Percentiles rank a stretch among this genome's conserved stretches.
These are phyloP conservation scores for Phyllostomus hastatus DNA, from an alignment of 2,113 vertebrate genomes.

Conservation along the genomic window DNA sequence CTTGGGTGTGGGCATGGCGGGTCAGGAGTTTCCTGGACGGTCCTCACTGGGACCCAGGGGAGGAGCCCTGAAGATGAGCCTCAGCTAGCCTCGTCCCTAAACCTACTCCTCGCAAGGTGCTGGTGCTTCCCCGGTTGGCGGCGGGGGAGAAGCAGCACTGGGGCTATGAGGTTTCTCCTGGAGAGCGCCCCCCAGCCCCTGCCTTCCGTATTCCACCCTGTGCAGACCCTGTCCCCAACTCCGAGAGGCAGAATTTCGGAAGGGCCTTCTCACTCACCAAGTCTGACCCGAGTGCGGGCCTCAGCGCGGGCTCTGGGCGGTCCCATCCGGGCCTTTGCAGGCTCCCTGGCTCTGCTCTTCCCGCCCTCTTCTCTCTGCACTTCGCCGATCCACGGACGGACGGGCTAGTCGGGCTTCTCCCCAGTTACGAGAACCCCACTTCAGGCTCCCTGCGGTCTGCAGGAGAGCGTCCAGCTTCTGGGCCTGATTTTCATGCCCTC, in stretches of 20 bases:
- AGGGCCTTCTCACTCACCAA: not conserved
- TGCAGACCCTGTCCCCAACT: accelerated
- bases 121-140: not conserved
- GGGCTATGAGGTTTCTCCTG: not conserved
- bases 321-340: accelerated
- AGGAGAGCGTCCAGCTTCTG: not conserved
- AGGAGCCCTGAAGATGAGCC: not conserved
- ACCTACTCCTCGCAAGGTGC: accelerated
- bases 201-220: not conserved
- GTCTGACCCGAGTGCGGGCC: not conserved
- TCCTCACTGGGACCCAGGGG: no score
- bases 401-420: not conserved
- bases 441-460: accelerated
- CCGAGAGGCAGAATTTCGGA: not conserved
- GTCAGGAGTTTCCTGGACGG: not conserved
- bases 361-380: not conserved
- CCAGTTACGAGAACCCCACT: not conserved
- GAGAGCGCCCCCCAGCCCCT: no score
- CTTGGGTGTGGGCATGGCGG: no score
- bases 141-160: not conserved
- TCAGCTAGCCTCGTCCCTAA: not conserved
- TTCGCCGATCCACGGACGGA: not conserved
- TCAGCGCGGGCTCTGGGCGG: not conserved
- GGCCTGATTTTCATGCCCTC: not conserved
- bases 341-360: not conserved